Evolutionary conservation across 2,797 vertebrate genomes (phyloP), one percentile per base, ranked within the genome.

Genomic region (Zenarchopterus dispar): DNA sequence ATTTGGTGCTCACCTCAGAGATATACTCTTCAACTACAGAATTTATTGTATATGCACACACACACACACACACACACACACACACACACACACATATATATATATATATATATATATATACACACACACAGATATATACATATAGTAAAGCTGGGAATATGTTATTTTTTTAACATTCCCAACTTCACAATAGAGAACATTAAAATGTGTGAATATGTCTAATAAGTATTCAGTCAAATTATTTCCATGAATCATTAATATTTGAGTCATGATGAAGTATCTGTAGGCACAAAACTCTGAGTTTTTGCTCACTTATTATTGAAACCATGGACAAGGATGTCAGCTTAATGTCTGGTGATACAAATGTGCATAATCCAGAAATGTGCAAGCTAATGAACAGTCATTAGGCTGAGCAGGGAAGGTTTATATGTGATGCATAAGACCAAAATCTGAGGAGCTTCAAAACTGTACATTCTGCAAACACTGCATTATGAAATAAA

Each of bases 251-350:
- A 39, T 68, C 62, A 58, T 39, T 7, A 33, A 48, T 54, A 58
- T 71, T 16, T 28, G 59, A 73, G 56, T 75, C 66, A 56, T 17
- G 39, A 28, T 61, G 62, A 67, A 66, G 17, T 19, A 36, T 67
- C 52, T 62, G 55, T 22, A 23, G 55, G 51, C 49, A 33, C 52
- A 49, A 24, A 67, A 73, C 36, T 1, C 61, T n/a, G 0, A 6
- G 11, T 56, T 54, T 36, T 59, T 50, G 39, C 48, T 55, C 58
- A 56, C n/a, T 62, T 45, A 41, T 41, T 22, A 50, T 57, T 16
- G 42, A 72, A 53, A 51, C 42, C 62, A 41, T 41, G 28, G 43
- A 71, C 46, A 36, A 73, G 24, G 42, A 50, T 24, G 9, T 67
- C 54, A 42, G 22, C 52, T 46, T 43, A 45, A 65, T 49, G 49